Evolutionary conservation across 2,888 invertebrate genomes (phyloP).

Genomic region (Anodontia alba): DNA sequence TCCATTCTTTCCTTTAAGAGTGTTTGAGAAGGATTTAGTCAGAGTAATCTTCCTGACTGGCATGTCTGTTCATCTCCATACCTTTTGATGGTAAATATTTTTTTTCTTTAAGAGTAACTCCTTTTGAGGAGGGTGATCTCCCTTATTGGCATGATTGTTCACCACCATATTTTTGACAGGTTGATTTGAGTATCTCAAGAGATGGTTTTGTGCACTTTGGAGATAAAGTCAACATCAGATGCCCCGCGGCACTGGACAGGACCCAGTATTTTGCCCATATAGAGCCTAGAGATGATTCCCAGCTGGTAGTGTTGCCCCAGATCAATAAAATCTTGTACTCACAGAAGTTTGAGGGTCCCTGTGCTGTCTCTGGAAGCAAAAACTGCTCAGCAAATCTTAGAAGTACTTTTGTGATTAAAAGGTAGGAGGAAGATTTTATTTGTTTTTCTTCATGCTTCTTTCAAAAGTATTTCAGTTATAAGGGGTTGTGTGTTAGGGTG

Average conservation of each 20-base stretch:
- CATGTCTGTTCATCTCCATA: too few species aligned
- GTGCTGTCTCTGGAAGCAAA: slow-evolving; percentile 65
- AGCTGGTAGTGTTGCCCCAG: slow-evolving; percentile 71
- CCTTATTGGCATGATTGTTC: too few species aligned
- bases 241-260: slow-evolving; percentile 72
- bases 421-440: slow-evolving; percentile 71
- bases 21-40: too few species aligned
- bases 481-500: too few species aligned
- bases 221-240: slow-evolving; percentile 78
- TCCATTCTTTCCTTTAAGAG: too few species aligned
- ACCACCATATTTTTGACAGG: slow-evolving; percentile 64
- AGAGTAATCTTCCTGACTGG: too few species aligned
- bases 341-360: slow-evolving; percentile 65
- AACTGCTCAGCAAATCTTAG: slow-evolving; percentile 68
- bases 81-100: too few species aligned
- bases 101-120: too few species aligned
- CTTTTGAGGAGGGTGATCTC: too few species aligned
- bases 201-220: slow-evolving; percentile 83
- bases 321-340: slow-evolving; percentile 68
- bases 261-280: slow-evolving; percentile 71
- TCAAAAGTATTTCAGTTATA: too few species aligned
- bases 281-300: slow-evolving; percentile 73
- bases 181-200: slow-evolving; percentile 77
- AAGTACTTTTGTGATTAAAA: slow-evolving; percentile 77
- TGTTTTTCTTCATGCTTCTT: too few species aligned